Conservation (phyloP, 2,113 vertebrate species). For the Casuarius casuarius region DNA sequence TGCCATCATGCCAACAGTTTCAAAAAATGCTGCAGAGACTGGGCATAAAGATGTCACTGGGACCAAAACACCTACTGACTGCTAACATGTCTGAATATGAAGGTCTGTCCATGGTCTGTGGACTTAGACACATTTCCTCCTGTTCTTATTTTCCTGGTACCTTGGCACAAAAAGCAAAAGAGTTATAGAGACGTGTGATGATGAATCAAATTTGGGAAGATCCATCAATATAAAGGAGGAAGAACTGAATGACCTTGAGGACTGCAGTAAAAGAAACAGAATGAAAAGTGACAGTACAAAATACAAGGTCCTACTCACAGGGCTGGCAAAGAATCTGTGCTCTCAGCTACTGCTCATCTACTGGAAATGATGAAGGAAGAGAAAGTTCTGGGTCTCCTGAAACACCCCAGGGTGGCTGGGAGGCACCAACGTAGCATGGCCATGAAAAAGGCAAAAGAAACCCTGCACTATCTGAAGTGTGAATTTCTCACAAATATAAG, state of each 20-base stretch:
- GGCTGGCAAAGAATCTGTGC: not conserved
- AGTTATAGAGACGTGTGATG: not conserved
- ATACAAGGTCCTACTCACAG: rapidly evolving
- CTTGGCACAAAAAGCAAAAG: not conserved
- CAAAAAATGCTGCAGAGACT: too few relatives aligned
- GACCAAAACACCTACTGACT: not conserved
- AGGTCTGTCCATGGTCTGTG: rapidly evolving
- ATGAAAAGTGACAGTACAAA: rapidly evolving
- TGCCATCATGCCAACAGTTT: not conserved
- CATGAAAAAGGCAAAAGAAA: rapidly evolving
- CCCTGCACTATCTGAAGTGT: rapidly evolving
- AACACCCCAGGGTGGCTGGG: not conserved
- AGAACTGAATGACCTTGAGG: not conserved
- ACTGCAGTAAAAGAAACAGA: not conserved
- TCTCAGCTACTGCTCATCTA: not conserved
- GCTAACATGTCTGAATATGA: rapidly evolving
- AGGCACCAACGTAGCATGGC: rapidly evolving
- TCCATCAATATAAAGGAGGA: not conserved
- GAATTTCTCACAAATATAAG: rapidly evolving
- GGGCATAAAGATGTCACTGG: not conserved
- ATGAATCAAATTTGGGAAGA: not conserved
- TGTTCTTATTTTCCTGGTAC: not conserved
- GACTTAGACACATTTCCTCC: rapidly evolving
- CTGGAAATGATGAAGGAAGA: not conserved
- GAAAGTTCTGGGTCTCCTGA: not conserved